Conservation (phyloP, 2,797 vertebrate genomes). For the Pseudocheirus occidentalis region DNA sequence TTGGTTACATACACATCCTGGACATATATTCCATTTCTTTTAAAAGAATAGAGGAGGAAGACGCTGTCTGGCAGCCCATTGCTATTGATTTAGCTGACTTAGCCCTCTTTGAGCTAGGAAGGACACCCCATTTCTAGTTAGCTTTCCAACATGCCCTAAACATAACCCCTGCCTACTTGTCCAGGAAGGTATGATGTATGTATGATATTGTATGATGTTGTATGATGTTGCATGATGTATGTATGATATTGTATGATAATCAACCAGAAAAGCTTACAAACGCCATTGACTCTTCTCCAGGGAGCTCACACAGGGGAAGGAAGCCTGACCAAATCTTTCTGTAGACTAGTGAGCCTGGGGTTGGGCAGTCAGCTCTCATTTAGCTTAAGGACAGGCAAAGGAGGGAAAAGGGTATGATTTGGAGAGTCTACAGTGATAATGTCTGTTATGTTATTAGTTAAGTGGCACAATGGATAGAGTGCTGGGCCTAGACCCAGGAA, state of each 20-base stretch:
- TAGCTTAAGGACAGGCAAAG: background rate
- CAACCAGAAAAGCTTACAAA: background rate
- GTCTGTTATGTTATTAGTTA: background rate
- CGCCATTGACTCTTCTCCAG: background rate
- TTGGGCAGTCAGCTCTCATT: background rate
- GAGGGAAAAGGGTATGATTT: background rate
- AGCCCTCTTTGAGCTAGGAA: background rate
- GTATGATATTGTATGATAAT: background rate
- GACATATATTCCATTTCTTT: background rate
- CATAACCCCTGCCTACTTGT: background rate
- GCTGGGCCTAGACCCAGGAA: background rate
- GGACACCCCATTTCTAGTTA: background rate
- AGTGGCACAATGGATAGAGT: background rate
- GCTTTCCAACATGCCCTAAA: background rate
- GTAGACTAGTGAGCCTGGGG: background rate
- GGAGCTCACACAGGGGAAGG: background rate
- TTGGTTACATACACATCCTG: background rate
- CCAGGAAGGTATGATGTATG: no score
- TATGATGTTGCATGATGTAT: no score
- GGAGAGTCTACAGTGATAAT: background rate
- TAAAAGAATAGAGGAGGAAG: background rate
- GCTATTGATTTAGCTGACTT: background rate
- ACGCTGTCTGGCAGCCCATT: background rate
- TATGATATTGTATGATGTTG: no score
- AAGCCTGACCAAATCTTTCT: background rate